Percentiles rank a stretch among this genome's conserved stretches.
These are phyloP conservation scores for Cynodonichthys magdalenae DNA, from an alignment of 2,797 vertebrate species.

Conservation along the genomic window DNA sequence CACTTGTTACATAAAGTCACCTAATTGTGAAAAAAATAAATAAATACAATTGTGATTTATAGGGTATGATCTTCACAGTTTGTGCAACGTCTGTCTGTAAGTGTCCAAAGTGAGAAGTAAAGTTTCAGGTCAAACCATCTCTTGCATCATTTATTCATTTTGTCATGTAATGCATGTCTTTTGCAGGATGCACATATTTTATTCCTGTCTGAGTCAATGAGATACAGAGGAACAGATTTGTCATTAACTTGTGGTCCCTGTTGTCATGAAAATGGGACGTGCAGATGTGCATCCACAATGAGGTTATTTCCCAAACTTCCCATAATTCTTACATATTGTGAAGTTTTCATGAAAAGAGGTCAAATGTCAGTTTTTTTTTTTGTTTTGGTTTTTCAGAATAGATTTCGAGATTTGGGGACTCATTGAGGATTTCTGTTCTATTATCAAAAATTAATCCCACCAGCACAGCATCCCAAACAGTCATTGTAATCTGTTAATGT, in stretches of 20 bases:
- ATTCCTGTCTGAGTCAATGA: constrained; percentile 34
- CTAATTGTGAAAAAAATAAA: too few species aligned
- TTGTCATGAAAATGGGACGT: constrained; percentile 57
- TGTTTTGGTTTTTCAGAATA: constrained; percentile 1
- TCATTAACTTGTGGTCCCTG: constrained; percentile 50
- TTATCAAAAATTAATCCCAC: constrained; percentile 42
- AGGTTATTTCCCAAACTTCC: constrained; percentile 23
- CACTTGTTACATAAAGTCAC: too few species aligned
- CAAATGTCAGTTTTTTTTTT: constrained; percentile 4
- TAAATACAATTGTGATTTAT: too few species aligned
- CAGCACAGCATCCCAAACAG: constrained; percentile 19
- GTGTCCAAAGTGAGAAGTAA: constrained; percentile 49
- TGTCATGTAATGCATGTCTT: constrained; percentile 15
- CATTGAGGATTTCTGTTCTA: neutral
- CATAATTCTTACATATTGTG: neutral
- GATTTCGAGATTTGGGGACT: constrained; percentile 11
- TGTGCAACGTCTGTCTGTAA: constrained; percentile 32
- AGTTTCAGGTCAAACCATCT: constrained; percentile 43
- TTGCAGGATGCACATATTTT: constrained; percentile 8
- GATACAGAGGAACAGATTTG: constrained; percentile 52
- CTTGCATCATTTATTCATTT: constrained; percentile 33
- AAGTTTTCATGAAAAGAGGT: constrained; percentile 7
- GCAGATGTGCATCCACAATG: constrained; percentile 33
- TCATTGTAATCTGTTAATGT: constrained; percentile 55
- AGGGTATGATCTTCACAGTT: neutral